These are phyloP conservation scores for Myiotriccus ornatus DNA, from an alignment of 2,797 vertebrate species.

Conservation along the genomic window DNA sequence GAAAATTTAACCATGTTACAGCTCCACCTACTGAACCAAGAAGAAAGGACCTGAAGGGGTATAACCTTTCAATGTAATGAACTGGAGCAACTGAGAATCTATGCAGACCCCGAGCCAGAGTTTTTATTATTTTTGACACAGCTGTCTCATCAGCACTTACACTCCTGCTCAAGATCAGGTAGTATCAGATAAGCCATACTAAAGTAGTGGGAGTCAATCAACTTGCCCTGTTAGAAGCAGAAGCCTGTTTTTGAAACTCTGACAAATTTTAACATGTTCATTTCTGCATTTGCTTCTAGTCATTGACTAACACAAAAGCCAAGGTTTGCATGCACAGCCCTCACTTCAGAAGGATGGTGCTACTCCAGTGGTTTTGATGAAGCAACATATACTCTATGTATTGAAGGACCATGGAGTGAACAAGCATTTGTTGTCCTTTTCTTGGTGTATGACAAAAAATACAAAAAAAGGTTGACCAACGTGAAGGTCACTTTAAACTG, in stretches of 20 bases:
- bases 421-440: background rate
- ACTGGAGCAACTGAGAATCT: background rate
- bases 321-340: background rate
- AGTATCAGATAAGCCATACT: background rate
- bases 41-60: background rate
- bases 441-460: background rate
- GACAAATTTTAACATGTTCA: accelerated
- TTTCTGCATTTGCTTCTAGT: background rate
- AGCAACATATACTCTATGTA: background rate
- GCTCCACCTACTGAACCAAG: conserved; percentile 18
- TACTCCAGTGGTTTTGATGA: background rate
- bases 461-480: background rate
- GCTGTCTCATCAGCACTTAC: background rate
- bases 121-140: background rate
- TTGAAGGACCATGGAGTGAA: background rate
- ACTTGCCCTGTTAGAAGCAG: background rate
- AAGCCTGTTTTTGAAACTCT: background rate
- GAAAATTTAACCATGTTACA: background rate
- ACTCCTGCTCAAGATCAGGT: background rate
- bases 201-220: background rate
- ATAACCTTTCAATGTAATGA: background rate
- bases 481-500: background rate
- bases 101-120: background rate
- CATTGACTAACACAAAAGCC: background rate
- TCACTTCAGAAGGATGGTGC: background rate